A percentile compares a stretch with the other conserved stretches of the same genome.
Evolutionary conservation across 2,113 vertebrate species (phyloP).

Genomic region (Monopterus albus): DNA sequence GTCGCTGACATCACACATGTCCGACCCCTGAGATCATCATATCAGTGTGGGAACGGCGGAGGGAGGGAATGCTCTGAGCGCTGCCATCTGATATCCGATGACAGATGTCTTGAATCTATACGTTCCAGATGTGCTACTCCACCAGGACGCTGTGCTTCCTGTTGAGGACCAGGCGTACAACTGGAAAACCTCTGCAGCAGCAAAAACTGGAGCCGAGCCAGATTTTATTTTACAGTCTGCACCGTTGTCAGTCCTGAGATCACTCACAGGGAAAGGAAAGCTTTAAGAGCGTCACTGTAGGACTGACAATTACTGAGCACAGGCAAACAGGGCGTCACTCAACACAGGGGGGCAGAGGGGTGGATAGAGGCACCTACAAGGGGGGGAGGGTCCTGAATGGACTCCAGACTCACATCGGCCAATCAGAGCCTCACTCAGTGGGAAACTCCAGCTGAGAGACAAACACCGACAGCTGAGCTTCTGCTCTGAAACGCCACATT

Average conservation of each 20-base stretch:
- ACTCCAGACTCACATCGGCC: background rate
- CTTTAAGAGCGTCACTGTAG: background rate
- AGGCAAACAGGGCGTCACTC: constrained; percentile 22
- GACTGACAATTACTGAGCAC: constrained; percentile 27
- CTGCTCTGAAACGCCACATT: constrained; percentile 6
- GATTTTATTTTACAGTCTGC: background rate
- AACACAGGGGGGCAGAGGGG: background rate
- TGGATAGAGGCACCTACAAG: constrained; percentile 24
- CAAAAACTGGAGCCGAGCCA: constrained; percentile 22
- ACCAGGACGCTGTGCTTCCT: constrained; percentile 19
- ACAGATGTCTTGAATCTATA: constrained; percentile 49
- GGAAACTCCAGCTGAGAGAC: background rate
- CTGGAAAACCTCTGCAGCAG: background rate
- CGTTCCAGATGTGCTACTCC: constrained; percentile 57
- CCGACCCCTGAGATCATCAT: constrained; percentile 64
- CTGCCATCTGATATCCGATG: constrained; percentile 51
- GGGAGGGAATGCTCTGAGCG: constrained; percentile 5
- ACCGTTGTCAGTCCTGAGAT: background rate
- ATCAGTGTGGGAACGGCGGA: constrained; percentile 83
- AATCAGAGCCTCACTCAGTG: constrained; percentile 18
- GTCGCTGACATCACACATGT: constrained; percentile 49
- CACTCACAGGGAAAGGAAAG: background rate
- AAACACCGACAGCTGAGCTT: background rate
- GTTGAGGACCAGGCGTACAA: background rate
- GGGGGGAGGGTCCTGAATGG: background rate